phyloP scores from a whole-genome alignment of 2,797 vertebrate species.

The Scyliorhinus canicula region DNA sequence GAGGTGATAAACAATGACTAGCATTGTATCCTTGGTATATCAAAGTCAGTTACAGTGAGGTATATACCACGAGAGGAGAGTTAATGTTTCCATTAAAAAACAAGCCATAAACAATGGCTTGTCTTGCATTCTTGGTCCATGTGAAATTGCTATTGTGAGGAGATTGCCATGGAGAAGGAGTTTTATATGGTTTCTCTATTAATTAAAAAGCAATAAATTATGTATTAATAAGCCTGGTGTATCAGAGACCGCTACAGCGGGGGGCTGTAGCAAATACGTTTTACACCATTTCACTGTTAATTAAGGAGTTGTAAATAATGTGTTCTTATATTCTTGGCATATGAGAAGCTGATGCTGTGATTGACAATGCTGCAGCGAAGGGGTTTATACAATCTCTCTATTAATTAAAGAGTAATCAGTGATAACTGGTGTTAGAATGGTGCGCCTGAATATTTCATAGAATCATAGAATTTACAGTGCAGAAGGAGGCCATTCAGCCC shows the following conservation, averaged over 20 bases:
- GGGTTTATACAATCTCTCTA: background rate
- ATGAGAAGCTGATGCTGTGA: background rate
- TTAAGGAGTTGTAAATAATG: background rate
- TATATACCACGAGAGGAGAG: background rate
- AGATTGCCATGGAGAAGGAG: background rate
- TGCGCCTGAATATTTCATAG: background rate
- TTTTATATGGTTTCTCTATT: background rate
- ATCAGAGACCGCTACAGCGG: background rate
- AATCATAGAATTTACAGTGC: too few species aligned
- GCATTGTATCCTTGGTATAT: background rate
- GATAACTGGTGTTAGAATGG: background rate
- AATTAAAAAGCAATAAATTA: constrained; percentile 23
- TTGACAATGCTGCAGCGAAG: background rate
- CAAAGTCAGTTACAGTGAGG: background rate
- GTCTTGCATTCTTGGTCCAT: background rate
- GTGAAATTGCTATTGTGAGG: background rate
- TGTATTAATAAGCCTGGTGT: background rate
- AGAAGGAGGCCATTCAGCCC: too few species aligned
- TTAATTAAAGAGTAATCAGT: background rate
- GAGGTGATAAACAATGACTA: background rate
- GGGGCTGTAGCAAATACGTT: background rate
- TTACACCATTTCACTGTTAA: constrained; percentile 11
- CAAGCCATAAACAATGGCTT: background rate
- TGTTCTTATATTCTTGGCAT: background rate
- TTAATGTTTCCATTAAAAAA: background rate